Base-by-base conservation (phyloP, 1,140 invertebrate genomes). In the Tenebrio molitor region DNA sequence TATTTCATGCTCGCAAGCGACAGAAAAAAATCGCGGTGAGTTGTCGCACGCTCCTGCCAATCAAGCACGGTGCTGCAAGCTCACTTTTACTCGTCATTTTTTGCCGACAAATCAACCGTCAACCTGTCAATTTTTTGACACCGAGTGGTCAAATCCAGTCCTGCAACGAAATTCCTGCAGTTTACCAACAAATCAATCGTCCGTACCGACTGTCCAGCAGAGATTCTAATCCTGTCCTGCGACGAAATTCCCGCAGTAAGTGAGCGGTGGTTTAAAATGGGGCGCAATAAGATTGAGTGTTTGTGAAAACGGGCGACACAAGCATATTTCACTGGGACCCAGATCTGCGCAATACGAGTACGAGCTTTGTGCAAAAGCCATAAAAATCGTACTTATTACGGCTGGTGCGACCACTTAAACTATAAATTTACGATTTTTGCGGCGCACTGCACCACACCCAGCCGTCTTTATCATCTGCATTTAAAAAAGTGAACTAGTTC, bases 401-500 rank as follows among this genome's bases (percentile, higher is more conserved):
- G 19, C 19, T 21, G n/a, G n/a, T n/a, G n/a, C n/a, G n/a, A 50
- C 14, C 44, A 17, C n/a, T 50, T 21, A 50, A 50, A 50, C 44
- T 50, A 50, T 50, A 50, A 50, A 50, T 50, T 50, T 21, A 3
- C 44, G 10, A 50, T 50, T 50, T 50, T 50, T 50, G 44, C 19
- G 23, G 23, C n/a, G n/a, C n/a, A n/a, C n/a, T n/a, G n/a, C n/a
- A 21, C 44, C 44, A 50, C 44, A 50, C 44, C 44, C 44, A 50
- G 10, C 4, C n/a, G n/a, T n/a, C 15, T 50, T 10, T 50, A n/a
- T 41, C 36, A 8, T 12, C 36, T 6, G 7, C n/a, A n/a, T n/a
- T n/a, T 41, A 19, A 50, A 50, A 50, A 50, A 19, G 6, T 4
- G 7, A 21, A 50, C 44, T 21, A 19, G 44, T 50, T n/a, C n/a